phyloP scores from a whole-genome alignment of 2,888 invertebrate genomes.

The Uloborus plumipes region DNA sequence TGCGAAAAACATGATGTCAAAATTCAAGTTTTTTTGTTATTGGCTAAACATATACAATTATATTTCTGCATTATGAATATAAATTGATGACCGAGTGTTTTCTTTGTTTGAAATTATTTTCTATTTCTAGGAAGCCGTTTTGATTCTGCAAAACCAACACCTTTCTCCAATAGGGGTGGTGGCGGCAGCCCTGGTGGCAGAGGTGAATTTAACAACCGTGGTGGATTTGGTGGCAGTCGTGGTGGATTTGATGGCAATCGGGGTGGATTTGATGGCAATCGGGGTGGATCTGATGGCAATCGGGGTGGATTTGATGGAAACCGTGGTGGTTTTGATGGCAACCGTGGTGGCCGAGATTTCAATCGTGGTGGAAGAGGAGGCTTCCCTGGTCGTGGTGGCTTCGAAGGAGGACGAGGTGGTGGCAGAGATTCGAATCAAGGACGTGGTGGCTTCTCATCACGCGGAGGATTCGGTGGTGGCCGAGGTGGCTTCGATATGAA shows the following conservation, averaged over 20 bases:
- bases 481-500: constrained; percentile 6
- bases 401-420: constrained; percentile 1
- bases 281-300: constrained; percentile 5
- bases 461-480: constrained; percentile 8
- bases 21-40: too few relatives aligned
- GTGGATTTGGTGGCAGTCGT: constrained; percentile 10
- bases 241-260: constrained; percentile 10
- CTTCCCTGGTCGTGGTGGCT: constrained; percentile 1
- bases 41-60: too few relatives aligned
- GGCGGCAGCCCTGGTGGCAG: not conserved
- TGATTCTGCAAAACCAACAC: too few relatives aligned
- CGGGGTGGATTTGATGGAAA: constrained; percentile 8
- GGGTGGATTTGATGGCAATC: constrained; percentile 9
- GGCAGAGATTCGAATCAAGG: not conserved
- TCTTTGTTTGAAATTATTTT: too few relatives aligned
- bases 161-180: too few relatives aligned
- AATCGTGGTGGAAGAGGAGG: constrained; percentile 3
- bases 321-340: constrained; percentile 10
- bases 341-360: constrained; percentile 5
- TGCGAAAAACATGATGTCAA: too few relatives aligned
- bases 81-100: too few relatives aligned
- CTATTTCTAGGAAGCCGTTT: too few relatives aligned
- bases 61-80: too few relatives aligned
- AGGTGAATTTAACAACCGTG: constrained; percentile 9
- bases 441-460: constrained; percentile 17